Evolutionary conservation across 2,113 vertebrate species (phyloP), one percentile per base, ranked within the genome.

Genomic region (Colius striatus): DNA sequence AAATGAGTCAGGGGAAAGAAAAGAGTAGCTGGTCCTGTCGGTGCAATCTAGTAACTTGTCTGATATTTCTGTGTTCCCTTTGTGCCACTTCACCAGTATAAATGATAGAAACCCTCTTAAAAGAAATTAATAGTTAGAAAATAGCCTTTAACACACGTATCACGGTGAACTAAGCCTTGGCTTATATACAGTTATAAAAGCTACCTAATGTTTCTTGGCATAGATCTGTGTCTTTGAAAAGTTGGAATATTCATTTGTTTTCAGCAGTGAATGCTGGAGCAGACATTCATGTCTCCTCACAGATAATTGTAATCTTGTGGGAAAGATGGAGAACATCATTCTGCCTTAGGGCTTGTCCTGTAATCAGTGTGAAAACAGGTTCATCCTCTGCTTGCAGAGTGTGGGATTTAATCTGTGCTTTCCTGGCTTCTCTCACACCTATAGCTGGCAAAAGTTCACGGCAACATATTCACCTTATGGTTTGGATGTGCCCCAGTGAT

Each of bases 401-500:
- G 58, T 72, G 70, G 13, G 89, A 90, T 84, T 92, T 96, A 0
- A 81, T 85, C 67, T 77, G 27, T 89, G 47, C 60, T 82, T 50
- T 92, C 20, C 38, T 95, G 94, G 87, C 75, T 75, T 61, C 25
- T 68, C 8, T 54, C 93, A 86, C 48, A 58, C 80, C 54, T 41
- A 10, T 32, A 98, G 98, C 57, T 97, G 82, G 95, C 94, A 45
- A 89, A 95, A 94, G 78, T 27, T 67, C 93, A 98, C 9, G 91
- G 97, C 47, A 92, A 76, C 8, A 26, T 97, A 60, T 97, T 97
- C 78, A 98, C 98, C 0, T 19, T 96, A 50, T 97, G 98, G 97
- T 65, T 97, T 60, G 97, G 97, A 34, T 29, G 65, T 26, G n/a
- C 60, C 11, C 97, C 97, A 3, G 73, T 97, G 3, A 29, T 97